Base-by-base conservation (phyloP, 2,797 vertebrate genomes). In the Silurus aristotelis region DNA sequence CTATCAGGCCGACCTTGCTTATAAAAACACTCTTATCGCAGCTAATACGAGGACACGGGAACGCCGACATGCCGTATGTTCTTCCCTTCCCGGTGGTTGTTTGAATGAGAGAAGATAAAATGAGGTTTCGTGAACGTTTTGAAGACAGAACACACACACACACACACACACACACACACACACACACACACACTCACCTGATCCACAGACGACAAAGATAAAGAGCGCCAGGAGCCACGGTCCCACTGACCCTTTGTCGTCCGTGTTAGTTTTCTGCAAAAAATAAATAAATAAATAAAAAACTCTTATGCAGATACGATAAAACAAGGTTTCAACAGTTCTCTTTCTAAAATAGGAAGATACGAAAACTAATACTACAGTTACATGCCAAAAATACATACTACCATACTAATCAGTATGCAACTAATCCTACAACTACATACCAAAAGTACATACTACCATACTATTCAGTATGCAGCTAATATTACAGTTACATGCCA, bases 141-240 rank as follows among this genome's bases (percentile, higher is more conserved):
- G 7, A 17, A 1, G 46, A 72, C 48, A 38, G 38, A 4, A 38
- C 38, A 38, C 38, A 38, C 38, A 4, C 38, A 38, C 38, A 38
- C 38, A 10, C 48, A 52, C 48, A 22, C 0, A 38, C 31, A 38
- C 2, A 38, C 31, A 38, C 31, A 38, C 6, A 10, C 48, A 52
- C 48, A n/a, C 0, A 8, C 48, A 56, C 14, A 75, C 48, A 3
- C 22, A 52, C 87, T 83, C 91, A 99, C 98, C 98, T 92, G 97
- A 98, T 89, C 97, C 97, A 88, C 97, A 98, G 17, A 99, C 97
- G 88, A 99, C 97, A 91, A 99, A 98, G 84, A 98, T 96, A 92
- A 98, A 98, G 83, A 98, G 96, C 43, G 97, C 97, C 89, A 98
- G 90, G 80, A 99, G 92, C 97, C 97, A 98, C 71, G 97, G 98